phyloP scores from a whole-genome alignment of 2,888 invertebrate species.

The Dendrolimus pini region DNA sequence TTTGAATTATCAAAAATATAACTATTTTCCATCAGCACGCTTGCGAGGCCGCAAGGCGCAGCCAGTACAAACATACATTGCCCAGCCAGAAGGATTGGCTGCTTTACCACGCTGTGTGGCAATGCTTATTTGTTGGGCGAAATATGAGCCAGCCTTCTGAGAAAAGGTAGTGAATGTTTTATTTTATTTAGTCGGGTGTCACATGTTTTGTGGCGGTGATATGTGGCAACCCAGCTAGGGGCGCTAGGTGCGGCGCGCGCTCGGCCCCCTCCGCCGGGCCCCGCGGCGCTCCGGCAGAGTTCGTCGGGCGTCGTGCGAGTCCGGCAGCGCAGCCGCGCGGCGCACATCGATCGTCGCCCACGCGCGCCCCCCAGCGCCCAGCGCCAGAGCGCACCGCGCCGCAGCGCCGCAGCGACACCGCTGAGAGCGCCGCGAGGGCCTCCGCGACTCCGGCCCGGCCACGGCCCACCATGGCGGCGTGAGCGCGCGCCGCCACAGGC shows the following conservation, averaged over 20 bases:
- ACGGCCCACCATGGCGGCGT: constrained; percentile 72
- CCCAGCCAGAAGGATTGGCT: no score
- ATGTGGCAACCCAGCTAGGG: constrained; percentile 8
- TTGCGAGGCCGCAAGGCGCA: no score
- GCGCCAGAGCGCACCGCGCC: constrained; percentile 19
- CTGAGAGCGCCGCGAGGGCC: constrained; percentile 63
- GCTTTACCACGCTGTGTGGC: no score
- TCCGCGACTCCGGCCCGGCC: constrained; percentile 64
- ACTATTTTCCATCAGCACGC: no score
- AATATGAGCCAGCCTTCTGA: no score
- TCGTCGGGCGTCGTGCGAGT: constrained; percentile 37
- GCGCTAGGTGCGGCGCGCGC: constrained; percentile 6
- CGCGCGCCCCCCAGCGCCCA: constrained; percentile 30
- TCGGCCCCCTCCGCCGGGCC: constrained; percentile 12
- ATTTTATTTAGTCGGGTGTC: no score
- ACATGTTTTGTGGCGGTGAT: no score
- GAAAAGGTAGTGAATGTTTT: no score
- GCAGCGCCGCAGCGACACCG: constrained; percentile 57
- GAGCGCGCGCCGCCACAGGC: constrained; percentile 75
- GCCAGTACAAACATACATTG: no score
- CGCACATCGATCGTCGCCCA: constrained; percentile 57
- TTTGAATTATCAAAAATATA: no score
- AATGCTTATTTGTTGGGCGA: no score
- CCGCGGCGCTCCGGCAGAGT: constrained; percentile 26
- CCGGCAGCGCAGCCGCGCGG: constrained; percentile 42